Evolutionary conservation across 1,140 invertebrate genomes (phyloP).

Genomic region (Drosophila miranda): DNA sequence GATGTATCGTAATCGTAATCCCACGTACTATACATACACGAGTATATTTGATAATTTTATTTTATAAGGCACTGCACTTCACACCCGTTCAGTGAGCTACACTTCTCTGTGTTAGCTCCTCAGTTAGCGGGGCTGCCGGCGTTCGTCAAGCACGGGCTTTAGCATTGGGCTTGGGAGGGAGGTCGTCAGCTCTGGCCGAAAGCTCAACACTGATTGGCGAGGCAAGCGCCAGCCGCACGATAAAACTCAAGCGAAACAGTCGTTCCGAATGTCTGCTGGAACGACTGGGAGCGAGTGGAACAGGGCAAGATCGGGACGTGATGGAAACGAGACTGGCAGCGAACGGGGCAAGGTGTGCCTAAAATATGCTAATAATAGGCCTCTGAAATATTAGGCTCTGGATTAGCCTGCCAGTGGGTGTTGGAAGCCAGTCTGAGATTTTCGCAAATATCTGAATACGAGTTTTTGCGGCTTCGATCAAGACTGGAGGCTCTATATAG

Average conservation of each 20-base stretch:
- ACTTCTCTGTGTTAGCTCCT: conserved; percentile 8
- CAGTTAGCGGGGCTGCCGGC: conserved; percentile 20
- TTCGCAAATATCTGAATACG: no score
- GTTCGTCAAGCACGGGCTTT: no score
- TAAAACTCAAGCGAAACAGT: conserved; percentile 34
- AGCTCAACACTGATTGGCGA: conserved; percentile 69
- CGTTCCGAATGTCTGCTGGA: conserved; percentile 14
- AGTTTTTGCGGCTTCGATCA: background rate
- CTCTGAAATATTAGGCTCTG: conserved; percentile 38
- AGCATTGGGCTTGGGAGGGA: background rate
- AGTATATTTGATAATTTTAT: no score
- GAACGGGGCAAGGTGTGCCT: conserved; percentile 1
- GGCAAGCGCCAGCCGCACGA: conserved; percentile 26
- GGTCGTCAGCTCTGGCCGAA: conserved; percentile 67
- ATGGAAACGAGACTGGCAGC: conserved; percentile 41
- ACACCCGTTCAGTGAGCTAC: background rate
- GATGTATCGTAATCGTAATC: no score
- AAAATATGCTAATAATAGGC: conserved; percentile 62
- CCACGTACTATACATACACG: no score
- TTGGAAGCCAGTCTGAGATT: background rate
- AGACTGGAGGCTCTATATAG: background rate
- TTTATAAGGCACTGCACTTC: background rate
- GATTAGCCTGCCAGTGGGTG: conserved; percentile 22
- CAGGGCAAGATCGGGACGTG: conserved; percentile 5
- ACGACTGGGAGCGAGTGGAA: conserved; percentile 15